phyloP scores from a whole-genome alignment of 2,113 vertebrate genomes.

The Mormyrus iriodes region DNA sequence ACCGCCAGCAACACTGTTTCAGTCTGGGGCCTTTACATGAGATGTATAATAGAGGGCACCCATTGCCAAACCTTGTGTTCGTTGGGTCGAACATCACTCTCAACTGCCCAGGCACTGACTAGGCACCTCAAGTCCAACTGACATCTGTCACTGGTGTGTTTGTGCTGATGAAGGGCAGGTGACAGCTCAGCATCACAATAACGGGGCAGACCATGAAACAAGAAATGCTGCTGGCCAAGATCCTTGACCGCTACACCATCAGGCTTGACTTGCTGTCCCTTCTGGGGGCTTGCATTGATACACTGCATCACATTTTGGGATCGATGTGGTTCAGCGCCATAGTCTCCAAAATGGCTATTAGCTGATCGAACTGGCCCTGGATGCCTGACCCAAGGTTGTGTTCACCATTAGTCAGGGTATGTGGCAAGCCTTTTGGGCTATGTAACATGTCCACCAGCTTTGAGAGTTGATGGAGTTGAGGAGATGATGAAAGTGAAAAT shows the following conservation, averaged over 20 bases:
- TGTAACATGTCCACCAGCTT: not conserved
- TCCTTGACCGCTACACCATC: not conserved
- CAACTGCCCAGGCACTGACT: not conserved
- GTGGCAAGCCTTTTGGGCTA: not conserved
- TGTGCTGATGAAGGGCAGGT: not conserved
- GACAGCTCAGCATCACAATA: not conserved
- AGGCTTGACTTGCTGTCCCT: not conserved
- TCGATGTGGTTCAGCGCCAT: not conserved
- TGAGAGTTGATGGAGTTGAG: not conserved
- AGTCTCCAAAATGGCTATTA: not conserved
- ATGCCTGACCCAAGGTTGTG: not conserved
- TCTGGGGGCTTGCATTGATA: not conserved
- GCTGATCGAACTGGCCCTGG: not conserved
- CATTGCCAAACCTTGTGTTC: not conserved
- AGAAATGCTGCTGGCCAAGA: not conserved
- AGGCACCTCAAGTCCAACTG: not conserved
- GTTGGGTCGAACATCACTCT: not conserved
- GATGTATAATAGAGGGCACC: not conserved
- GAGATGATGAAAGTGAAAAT: too few relatives aligned
- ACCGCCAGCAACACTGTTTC: not conserved
- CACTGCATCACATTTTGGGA: not conserved
- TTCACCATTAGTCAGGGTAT: not conserved
- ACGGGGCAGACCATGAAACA: not conserved
- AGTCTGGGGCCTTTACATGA: not conserved
- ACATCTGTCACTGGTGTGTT: not conserved